These are phyloP conservation scores for Zootoca vivipara DNA, from an alignment of 2,113 vertebrate genomes.

Conservation along the genomic window DNA sequence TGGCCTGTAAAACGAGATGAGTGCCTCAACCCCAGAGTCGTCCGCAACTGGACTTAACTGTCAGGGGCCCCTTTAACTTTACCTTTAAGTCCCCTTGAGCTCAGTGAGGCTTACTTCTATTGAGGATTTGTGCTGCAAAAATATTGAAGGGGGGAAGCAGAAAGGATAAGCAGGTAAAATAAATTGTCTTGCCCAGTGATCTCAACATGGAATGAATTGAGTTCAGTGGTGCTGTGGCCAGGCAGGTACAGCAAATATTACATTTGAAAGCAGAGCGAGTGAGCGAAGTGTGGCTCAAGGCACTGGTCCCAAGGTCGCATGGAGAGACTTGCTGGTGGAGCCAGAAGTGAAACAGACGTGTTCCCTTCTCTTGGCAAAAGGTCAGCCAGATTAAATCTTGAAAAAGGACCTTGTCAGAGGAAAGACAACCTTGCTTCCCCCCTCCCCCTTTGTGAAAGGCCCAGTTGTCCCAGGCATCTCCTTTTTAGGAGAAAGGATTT, in stretches of 20 bases:
- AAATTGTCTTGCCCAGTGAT: background rate
- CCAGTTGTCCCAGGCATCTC: background rate
- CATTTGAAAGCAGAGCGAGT: background rate
- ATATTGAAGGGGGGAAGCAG: background rate
- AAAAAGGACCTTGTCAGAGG: background rate
- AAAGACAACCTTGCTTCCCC: background rate
- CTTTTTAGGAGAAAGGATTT: background rate
- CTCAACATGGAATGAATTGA: background rate
- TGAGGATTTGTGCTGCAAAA: too few relatives aligned
- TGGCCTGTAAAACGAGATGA: too few relatives aligned
- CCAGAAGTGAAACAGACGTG: background rate
- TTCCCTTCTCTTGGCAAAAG: background rate
- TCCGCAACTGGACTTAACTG: too few relatives aligned
- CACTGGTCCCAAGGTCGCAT: background rate
- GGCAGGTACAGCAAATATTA: conserved; percentile 6
- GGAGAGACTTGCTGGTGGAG: background rate
- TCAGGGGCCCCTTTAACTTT: too few relatives aligned
- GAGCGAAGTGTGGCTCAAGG: background rate
- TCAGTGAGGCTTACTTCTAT: too few relatives aligned
- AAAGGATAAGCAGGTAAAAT: background rate
- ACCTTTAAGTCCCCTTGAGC: too few relatives aligned
- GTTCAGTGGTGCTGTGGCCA: background rate
- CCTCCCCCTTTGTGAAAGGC: background rate
- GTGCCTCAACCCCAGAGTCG: too few relatives aligned
- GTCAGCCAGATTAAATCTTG: background rate